Conservation (phyloP, 2,888 invertebrate species). For the Barypeithes pellucidus region DNA sequence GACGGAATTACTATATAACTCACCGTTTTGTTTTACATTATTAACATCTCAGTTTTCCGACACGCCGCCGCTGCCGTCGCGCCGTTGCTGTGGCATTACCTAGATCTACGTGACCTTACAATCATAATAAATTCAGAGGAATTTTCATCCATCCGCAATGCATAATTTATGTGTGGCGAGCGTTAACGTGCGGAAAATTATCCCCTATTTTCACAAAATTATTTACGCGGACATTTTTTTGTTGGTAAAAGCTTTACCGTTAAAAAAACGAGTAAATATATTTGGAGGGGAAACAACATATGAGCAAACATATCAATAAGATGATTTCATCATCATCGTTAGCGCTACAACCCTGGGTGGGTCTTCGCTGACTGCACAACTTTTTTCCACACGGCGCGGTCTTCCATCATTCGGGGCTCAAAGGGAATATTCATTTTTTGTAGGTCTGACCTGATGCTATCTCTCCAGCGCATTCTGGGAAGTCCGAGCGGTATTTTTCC, state of each 20-base stretch:
- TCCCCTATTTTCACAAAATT: constrained; percentile 39
- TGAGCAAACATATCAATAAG: no score
- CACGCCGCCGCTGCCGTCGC: constrained; percentile 13
- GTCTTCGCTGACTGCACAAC: no score
- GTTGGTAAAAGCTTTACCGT: background rate
- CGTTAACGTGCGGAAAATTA: constrained; percentile 39
- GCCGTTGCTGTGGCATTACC: constrained; percentile 8
- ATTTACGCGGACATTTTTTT: constrained; percentile 2
- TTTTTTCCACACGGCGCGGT: no score
- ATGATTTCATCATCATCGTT: no score
- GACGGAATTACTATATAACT: constrained; percentile 32
- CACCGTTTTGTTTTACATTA: constrained; percentile 42
- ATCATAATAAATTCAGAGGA: constrained; percentile 39
- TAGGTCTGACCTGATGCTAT: no score
- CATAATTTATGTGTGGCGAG: constrained; percentile 40
- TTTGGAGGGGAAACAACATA: no score
- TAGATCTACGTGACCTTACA: constrained; percentile 42
- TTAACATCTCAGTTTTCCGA: constrained; percentile 36
- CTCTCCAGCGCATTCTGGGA: no score
- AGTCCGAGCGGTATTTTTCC: no score
- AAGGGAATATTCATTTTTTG: no score
- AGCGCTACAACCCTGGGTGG: no score
- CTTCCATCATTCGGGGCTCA: no score
- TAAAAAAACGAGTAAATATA: background rate
- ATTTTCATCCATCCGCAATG: constrained; percentile 15